Evolutionary conservation across 2,888 invertebrate genomes (phyloP).

Genomic region (Adela reaumurella): DNA sequence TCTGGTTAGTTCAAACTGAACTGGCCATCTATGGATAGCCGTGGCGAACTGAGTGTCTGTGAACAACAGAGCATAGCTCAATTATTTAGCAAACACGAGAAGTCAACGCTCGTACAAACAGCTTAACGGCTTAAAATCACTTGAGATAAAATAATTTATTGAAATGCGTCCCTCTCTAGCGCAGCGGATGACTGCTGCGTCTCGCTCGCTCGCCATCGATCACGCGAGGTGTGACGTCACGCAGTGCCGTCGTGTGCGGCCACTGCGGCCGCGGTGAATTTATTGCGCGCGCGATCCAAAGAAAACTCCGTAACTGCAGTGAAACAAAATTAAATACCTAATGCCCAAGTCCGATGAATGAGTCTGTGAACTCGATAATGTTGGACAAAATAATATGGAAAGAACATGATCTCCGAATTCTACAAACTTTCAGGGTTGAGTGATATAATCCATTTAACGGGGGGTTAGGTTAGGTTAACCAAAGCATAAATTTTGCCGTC

Average conservation of each 20-base stretch:
- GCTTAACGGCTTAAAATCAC: slow-evolving; percentile 45
- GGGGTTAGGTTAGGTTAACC: too few species aligned
- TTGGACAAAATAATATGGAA: too few species aligned
- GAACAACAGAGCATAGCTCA: slow-evolving; percentile 10
- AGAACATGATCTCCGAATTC: too few species aligned
- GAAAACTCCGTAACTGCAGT: slow-evolving; percentile 18
- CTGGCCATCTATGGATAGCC: too few species aligned
- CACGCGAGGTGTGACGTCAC: slow-evolving; percentile 54
- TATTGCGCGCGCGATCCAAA: slow-evolving; percentile 49
- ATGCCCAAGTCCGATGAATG: too few species aligned
- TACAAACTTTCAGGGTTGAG: too few species aligned
- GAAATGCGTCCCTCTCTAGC: slow-evolving; percentile 27
- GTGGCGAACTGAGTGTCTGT: too few species aligned
- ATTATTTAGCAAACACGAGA: slow-evolving; percentile 47
- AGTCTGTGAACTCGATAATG: too few species aligned
- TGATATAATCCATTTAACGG: too few species aligned
- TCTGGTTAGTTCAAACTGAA: too few species aligned
- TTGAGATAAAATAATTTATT: slow-evolving; percentile 46
- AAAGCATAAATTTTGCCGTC: too few species aligned
- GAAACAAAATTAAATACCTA: too few species aligned
- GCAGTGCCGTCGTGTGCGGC: slow-evolving; percentile 56
- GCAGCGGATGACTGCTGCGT: slow-evolving; percentile 20
- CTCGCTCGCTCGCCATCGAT: slow-evolving; percentile 46
- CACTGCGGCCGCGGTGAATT: slow-evolving; percentile 51
- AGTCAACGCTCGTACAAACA: slow-evolving; percentile 40